phyloP scores from a whole-genome alignment of 2,113 vertebrate species.

The Tetrax tetrax region DNA sequence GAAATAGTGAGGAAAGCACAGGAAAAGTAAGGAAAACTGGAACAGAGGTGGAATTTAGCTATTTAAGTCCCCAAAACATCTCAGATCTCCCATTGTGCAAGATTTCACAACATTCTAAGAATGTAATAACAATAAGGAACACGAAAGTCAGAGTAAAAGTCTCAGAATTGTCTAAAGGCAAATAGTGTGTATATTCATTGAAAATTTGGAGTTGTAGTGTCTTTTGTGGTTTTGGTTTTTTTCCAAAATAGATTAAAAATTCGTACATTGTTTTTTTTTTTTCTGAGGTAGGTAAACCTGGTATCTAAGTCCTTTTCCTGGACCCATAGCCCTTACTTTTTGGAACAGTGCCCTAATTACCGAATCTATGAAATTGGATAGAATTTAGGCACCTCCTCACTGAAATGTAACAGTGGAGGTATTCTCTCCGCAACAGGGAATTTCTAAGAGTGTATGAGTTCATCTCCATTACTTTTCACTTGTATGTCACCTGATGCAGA shows the following conservation, averaged over 20 bases:
- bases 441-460: neutral
- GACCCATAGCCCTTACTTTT: neutral
- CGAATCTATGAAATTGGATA: neutral
- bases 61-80: neutral
- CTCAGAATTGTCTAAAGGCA: neutral
- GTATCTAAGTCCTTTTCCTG: neutral
- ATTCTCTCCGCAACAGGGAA: neutral
- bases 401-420: neutral
- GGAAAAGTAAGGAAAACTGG: too few relatives aligned
- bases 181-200: neutral
- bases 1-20: neutral
- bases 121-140: rapidly evolving
- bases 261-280: neutral
- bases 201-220: neutral
- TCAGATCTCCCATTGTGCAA: neutral
- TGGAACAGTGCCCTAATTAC: neutral
- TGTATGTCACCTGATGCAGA: neutral
- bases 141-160: neutral
- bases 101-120: neutral
- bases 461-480: neutral
- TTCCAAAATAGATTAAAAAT: neutral
- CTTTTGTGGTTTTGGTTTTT: neutral
- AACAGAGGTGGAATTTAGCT: neutral
- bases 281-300: neutral
- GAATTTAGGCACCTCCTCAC: neutral